Evolutionary conservation across 2,797 vertebrate species (phyloP).

Genomic region (Calcarius lapponicus): DNA sequence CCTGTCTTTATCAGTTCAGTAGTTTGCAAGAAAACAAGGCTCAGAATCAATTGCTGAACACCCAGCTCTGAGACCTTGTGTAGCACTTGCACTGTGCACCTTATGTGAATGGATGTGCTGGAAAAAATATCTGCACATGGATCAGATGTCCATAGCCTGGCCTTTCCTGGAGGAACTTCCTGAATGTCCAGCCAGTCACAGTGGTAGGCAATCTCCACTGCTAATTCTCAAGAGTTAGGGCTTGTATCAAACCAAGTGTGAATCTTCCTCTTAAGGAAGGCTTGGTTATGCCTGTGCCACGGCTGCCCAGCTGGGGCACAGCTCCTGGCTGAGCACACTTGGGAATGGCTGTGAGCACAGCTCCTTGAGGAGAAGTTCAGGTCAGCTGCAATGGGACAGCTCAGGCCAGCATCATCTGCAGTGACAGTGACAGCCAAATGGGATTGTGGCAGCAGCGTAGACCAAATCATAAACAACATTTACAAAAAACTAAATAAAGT

Average conservation of each 20-base stretch:
- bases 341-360: neutral
- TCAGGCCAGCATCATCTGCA: neutral
- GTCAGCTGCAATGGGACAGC: neutral
- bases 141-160: neutral
- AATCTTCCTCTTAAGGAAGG: neutral
- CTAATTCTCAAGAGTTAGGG: neutral
- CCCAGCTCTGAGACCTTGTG: fast-evolving
- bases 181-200: neutral
- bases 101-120: neutral
- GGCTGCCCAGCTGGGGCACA: neutral
- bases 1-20: conserved; percentile 39
- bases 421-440: neutral
- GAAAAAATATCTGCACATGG: neutral
- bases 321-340: neutral
- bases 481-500: conserved; percentile 3
- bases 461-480: neutral
- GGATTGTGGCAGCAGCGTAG: neutral
- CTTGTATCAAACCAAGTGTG: neutral
- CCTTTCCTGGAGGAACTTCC: neutral
- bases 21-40: conserved; percentile 39
- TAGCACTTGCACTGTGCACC: no score
- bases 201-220: neutral
- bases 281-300: neutral
- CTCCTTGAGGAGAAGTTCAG: neutral
- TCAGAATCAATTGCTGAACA: neutral